Evolutionary conservation across 2,797 vertebrate species (phyloP).

Genomic region (Ibycter americanus): DNA sequence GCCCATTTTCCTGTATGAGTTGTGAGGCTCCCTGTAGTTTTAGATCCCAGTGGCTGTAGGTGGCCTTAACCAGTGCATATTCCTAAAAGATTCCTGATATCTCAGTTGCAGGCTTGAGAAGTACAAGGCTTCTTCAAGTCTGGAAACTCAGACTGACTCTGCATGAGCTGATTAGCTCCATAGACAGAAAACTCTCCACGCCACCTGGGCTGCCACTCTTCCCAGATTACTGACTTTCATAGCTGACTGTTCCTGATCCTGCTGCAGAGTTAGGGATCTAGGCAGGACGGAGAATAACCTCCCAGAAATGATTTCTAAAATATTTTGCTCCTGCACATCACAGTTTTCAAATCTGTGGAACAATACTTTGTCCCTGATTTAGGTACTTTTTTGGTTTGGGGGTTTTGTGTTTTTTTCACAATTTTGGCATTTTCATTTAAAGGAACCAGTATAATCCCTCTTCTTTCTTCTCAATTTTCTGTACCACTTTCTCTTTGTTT

Average conservation of each 20-base stretch:
- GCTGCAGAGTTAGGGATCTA: not conserved
- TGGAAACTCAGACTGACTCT: not conserved
- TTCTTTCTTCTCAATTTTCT: not conserved
- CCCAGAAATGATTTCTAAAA: not conserved
- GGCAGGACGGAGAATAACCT: not conserved
- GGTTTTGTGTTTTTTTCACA: not conserved
- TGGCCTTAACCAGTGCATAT: not conserved
- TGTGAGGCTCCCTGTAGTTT: not conserved
- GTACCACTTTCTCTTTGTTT: not conserved
- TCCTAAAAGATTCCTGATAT: not conserved
- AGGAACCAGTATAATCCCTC: not conserved
- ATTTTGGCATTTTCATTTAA: not conserved
- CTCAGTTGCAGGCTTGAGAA: not conserved
- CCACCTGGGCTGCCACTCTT: not conserved
- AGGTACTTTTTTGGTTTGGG: accelerated
- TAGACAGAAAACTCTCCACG: not conserved
- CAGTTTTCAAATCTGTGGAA: not conserved
- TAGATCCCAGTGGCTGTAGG: not conserved
- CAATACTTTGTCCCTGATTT: not conserved
- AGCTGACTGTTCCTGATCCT: not conserved
- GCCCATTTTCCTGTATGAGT: not conserved
- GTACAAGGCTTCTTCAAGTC: not conserved
- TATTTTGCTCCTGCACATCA: not conserved
- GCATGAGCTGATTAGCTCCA: not conserved
- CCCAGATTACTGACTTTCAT: not conserved